Base-by-base conservation (phyloP, 2,797 vertebrate species). In the Loriculus beryllinus region DNA sequence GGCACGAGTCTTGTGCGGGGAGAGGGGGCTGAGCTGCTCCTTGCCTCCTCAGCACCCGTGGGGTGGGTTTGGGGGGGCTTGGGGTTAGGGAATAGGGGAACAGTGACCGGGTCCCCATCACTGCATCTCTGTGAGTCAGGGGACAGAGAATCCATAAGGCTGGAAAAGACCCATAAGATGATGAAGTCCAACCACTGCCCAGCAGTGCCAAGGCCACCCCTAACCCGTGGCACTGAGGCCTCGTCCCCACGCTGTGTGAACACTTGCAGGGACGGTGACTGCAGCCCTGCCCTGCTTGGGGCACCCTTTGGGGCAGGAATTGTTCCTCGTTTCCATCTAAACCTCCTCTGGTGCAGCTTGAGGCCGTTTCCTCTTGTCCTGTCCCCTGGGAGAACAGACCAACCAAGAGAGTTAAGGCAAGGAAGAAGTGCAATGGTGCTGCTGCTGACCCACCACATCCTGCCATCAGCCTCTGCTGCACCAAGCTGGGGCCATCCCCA, bases 41-140 rank as follows among this genome's bases (percentile, higher is more conserved):
- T 14, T 2, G 64, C 26, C 17, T 10, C 42, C 26, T 26, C 57
- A 17, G 57, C 7, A 12, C 28, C 45, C 2, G 3, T 2, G 10
- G 10, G 35, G 39, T 16, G 45, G 21, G 4, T 22, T 35, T 11
- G 3, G 14, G 12, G 29, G n/a, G 9, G 7, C 6, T 49, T 26
- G 6, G 13, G 15, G 10, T 9, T 40, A n/a, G 60, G 37, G 51
- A 28, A 31, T 1, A 22, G 39, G 19, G 21, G 14, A 40, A 45
- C 49, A 28, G 16, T 0, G 3, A 2, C 25, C 1, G 0, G 9
- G 4, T 25, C 14, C 56, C 47, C 45, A 9, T 23, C 1, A 2
- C 67, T 3, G 68, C 59, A 19, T 35, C 76, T 31, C 65, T 31
- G 26, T 23, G 18, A 43, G 63, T 6, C 13, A 8, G 14, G 57